A percentile compares a stretch with the other conserved stretches of the same genome.
These are phyloP conservation scores for Calameuta pallipes DNA, from an alignment of 2,888 invertebrate genomes.

Conservation along the genomic window DNA sequence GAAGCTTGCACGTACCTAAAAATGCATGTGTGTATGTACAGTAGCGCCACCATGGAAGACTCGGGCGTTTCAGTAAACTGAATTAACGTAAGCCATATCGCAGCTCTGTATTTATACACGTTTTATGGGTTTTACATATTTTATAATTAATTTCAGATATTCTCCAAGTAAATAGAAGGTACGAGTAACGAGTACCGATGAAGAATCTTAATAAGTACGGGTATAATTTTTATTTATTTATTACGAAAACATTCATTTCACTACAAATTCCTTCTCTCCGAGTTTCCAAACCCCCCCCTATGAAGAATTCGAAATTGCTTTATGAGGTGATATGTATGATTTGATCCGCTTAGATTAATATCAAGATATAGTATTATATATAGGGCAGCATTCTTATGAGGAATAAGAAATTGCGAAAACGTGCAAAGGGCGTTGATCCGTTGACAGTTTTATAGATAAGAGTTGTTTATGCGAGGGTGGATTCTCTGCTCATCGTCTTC, in stretches of 20 bases:
- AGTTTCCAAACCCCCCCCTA: neutral
- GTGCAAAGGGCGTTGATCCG: neutral
- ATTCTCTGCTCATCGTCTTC: neutral
- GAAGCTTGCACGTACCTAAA: neutral
- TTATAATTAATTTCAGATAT: neutral
- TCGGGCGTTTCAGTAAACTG: neutral
- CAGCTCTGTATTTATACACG: neutral
- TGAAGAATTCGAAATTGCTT: neutral
- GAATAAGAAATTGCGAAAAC: neutral
- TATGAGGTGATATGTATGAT: neutral
- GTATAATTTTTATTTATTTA: neutral
- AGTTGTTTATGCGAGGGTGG: neutral
- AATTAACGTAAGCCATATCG: neutral
- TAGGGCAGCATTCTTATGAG: neutral
- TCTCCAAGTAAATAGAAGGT: neutral
- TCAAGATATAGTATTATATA: neutral
- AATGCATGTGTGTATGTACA: neutral
- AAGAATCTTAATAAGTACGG: neutral
- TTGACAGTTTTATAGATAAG: neutral
- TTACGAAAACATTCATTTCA: neutral
- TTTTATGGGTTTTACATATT: neutral
- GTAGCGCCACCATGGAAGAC: neutral
- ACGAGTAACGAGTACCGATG: neutral
- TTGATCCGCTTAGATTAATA: neutral
- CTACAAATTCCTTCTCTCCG: neutral